Evolutionary conservation across 37 sponge, comb jelly and placozoan genomes (phyloP).

Genomic region (Bolinopsis microptera): DNA sequence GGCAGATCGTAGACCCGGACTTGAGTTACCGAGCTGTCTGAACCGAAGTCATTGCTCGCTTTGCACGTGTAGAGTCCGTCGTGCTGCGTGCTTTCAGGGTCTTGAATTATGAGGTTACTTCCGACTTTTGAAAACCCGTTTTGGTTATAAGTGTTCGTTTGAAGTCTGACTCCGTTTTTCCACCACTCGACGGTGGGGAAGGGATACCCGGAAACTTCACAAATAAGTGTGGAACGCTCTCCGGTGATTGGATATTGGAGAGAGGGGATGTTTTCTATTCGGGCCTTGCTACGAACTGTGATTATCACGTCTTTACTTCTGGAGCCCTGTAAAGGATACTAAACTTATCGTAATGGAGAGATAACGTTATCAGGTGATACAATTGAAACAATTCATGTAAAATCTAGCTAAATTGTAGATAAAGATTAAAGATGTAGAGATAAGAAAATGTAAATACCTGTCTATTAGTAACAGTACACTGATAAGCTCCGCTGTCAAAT

Average conservation of each 20-base stretch:
- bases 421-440: no score
- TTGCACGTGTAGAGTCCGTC: conserved; percentile 58
- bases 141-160: not conserved
- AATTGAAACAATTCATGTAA: no score
- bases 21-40: not conserved
- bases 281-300: conserved; percentile 29
- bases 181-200: conserved; percentile 45
- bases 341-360: not conserved
- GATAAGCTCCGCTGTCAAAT: conserved; percentile 54
- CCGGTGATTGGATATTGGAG: conserved; percentile 38
- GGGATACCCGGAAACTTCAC: conserved; percentile 54
- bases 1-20: conserved; percentile 26
- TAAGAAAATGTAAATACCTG: no score
- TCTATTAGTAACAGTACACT: conserved; percentile 37
- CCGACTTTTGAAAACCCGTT: not conserved
- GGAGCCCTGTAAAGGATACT: not conserved
- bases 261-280: conserved; percentile 17
- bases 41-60: conserved; percentile 31
- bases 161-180: not conserved
- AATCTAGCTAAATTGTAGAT: no score
- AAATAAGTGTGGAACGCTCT: not conserved
- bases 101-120: conserved; percentile 5
- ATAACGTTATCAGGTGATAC: no score
- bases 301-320: conserved; percentile 33
- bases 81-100: not conserved